These are phyloP conservation scores for Decapterus maruadsi DNA, from an alignment of 2,797 vertebrate species.

Conservation along the genomic window DNA sequence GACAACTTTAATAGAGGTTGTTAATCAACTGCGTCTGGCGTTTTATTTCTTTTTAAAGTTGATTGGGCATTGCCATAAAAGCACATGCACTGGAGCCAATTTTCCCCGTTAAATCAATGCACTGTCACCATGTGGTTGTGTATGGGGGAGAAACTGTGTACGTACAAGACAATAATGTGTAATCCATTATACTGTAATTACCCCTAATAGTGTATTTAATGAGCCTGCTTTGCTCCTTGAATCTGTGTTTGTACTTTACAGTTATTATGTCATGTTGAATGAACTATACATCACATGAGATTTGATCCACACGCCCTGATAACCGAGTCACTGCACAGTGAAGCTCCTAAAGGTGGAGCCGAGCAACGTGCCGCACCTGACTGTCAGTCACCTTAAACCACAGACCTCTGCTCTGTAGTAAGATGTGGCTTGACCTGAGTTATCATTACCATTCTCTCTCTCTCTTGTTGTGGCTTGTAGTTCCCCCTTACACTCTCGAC, in stretches of 20 bases:
- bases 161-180: background rate
- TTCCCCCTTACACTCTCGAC: constrained; percentile 39
- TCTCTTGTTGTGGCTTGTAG: constrained; percentile 50
- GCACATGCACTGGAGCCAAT: background rate
- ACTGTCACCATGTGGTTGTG: background rate
- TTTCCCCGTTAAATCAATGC: background rate
- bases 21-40: background rate
- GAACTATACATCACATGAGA: background rate
- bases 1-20: background rate
- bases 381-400: constrained; percentile 49
- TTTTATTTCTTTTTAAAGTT: background rate
- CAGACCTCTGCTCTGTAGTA: constrained; percentile 43
- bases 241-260: background rate
- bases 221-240: constrained; percentile 1
- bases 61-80: background rate
- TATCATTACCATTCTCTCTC: constrained; percentile 48
- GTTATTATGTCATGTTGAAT: background rate
- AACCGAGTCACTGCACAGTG: constrained; percentile 23
- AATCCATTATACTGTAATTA: constrained; percentile 8
- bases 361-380: constrained; percentile 36
- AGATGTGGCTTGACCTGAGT: constrained; percentile 64
- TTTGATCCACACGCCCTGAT: constrained; percentile 9
- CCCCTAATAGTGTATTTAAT: background rate
- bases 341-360: constrained; percentile 34
- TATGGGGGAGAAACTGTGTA: background rate